Evolutionary conservation across 2,113 vertebrate genomes (phyloP), one percentile per base, ranked within the genome.

Genomic region (Hippoglossus stenolepis): DNA sequence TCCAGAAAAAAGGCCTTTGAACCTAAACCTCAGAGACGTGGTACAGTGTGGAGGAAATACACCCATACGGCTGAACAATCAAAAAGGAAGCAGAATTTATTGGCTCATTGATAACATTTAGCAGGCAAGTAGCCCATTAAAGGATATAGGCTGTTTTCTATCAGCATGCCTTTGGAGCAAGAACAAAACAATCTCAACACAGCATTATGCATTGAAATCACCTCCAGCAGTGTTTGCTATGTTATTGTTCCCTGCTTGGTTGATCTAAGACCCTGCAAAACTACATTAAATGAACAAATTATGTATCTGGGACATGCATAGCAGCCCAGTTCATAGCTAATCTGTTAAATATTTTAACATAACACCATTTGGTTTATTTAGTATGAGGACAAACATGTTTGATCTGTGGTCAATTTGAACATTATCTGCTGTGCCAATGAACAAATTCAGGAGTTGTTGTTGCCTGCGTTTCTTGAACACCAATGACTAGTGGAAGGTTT

Each of bases 11-110:
- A 79, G 47, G 24, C 68, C 72, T 88, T 87, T 83, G 78, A 88
- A 81, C 49, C 21, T 11, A 26, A 70, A 72, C 24, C 64, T 58
- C 66, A 58, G 43, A 67, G 70, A 3, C 58, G 45, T 47, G 40
- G 57, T 63, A 91, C 82, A 91, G 91, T 90, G 77, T 65, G 65
- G 61, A 91, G 89, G 87, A 93, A 91, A 85, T 68, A 77, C 80
- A 68, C 82, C 76, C 77, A 64, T 57, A 11, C 14, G 12, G 69
- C 61, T 65, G 11, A 77, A 93, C 87, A 93, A 93, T 92, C 3
- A 51, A 15, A 77, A 68, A 70, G 90, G 89, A 92, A 91, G 82
- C 53, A 63, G 23, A 49, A 76, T 70, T 66, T 83, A 81, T 81
- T 80, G 15, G 65, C 59, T 88, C 61, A 80, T 85, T 85, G 79